Base-by-base conservation (phyloP, 2,888 invertebrate species). In the Aphidius colemani region DNA sequence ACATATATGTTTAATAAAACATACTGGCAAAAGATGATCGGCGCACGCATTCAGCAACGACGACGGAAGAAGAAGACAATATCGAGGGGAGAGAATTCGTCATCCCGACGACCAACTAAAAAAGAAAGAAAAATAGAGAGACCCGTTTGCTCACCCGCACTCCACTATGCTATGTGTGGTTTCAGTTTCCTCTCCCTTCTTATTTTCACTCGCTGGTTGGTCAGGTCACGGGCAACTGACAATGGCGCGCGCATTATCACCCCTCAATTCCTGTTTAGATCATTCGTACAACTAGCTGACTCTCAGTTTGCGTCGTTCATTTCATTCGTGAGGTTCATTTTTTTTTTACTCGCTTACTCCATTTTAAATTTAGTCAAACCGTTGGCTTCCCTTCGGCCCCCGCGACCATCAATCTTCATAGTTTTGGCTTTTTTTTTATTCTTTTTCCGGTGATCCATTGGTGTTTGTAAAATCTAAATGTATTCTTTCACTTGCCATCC, bases 221-320 rank as follows among this genome's bases (percentile, higher is more conserved):
- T 30, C 30, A 30, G 30, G 30, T 30, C 30, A 66, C 61, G 67
- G 68, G 68, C 66, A 67, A 57, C 63, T 63, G 66, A 58, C 46
- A 46, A 45, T 49, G 46, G 68, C 70, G 69, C 71, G 69, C 70
- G 65, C 69, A 67, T 58, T 61, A 44, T 50, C 7, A 46, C 41
- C 43, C 61, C 59, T 50, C 67, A 66, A 67, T 67, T 66, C 70
- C 71, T 65, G 61, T 67, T 59, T 62, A 70, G 70, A 68, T 67
- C 69, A 70, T 66, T 69, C 43, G 71, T 67, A 66, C 70, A 68
- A 69, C 69, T 74, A 71, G 44, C 30, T 72, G 72, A 74, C 74
- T 71, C 67, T 76, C 73, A 79, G 79, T 79, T 74, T 72, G 75
- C 75, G 75, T 75, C 74, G 76, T 70, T 78, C 74, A 70, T 70